Evolutionary conservation across 2,797 vertebrate species (phyloP).

Genomic region (Thunnus albacares): DNA sequence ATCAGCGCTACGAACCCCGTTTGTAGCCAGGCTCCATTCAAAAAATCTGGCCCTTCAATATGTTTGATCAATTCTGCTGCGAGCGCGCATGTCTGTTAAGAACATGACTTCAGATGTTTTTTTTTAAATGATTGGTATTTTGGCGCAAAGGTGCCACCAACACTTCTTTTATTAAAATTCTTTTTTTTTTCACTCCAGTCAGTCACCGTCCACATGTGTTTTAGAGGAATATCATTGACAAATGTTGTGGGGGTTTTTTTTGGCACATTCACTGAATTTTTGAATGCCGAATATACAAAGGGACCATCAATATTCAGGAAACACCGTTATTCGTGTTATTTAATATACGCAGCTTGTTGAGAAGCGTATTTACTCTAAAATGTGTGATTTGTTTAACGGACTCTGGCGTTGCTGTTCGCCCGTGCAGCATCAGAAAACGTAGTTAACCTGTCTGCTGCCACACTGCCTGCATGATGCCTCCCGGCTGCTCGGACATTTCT

Average conservation of each 20-base stretch:
- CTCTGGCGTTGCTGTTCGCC: not conserved
- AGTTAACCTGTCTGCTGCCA: not conserved
- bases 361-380: not conserved
- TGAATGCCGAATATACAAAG: not conserved
- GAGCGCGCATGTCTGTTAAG: constrained; percentile 41
- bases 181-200: not conserved
- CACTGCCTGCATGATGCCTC: constrained; percentile 38
- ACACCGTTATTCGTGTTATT: fast-evolving
- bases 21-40: constrained; percentile 53
- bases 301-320: fast-evolving
- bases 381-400: not conserved
- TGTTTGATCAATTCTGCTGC: constrained; percentile 30
- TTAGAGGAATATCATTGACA: not conserved
- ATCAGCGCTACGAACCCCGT: constrained; percentile 18
- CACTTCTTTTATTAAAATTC: not conserved
- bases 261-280: not conserved
- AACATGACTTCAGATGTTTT: not conserved
- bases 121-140: not conserved
- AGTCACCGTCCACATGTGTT: not conserved
- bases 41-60: constrained; percentile 28
- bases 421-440: constrained; percentile 33
- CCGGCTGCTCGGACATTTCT: constrained; percentile 41
- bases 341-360: fast-evolving
- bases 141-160: not conserved
- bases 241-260: not conserved